Conservation (phyloP, 2,797 vertebrate genomes). For the Acropternis orthonyx region DNA sequence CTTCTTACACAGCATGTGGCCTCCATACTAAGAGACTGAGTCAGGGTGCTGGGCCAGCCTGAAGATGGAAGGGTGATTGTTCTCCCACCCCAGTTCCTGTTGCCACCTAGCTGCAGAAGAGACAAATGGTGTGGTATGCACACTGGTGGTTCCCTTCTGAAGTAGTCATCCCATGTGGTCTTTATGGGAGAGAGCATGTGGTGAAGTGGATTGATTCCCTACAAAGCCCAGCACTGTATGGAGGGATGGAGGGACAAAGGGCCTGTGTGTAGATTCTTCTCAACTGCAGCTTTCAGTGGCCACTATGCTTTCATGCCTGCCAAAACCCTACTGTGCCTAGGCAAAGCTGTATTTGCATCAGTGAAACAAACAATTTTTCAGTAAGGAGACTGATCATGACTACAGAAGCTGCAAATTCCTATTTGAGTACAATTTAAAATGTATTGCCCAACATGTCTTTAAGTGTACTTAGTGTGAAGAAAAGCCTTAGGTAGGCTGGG, state of each 20-base stretch:
- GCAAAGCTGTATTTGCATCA: neutral
- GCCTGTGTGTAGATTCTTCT: neutral
- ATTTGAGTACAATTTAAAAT: neutral
- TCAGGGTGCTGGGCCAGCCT: neutral
- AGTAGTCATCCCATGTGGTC: neutral
- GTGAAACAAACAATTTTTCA: neutral
- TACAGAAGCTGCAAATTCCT: neutral
- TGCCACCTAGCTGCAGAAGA: neutral
- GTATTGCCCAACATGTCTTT: neutral
- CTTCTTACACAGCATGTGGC: rapidly evolving
- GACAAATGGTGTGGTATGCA: neutral
- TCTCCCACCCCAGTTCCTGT: neutral
- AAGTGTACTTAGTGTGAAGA: neutral
- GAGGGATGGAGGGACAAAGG: neutral
- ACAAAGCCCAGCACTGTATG: neutral
- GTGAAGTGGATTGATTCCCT: neutral
- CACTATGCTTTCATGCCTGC: neutral
- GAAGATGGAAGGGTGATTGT: neutral
- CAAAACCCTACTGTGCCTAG: neutral
- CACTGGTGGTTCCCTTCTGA: neutral
- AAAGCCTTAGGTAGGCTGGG: neutral
- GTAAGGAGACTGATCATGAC: neutral
- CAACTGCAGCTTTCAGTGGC: neutral
- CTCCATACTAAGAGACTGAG: neutral
- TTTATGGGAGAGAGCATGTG: neutral